Evolutionary conservation across 2,888 invertebrate species (phyloP).

Genomic region (Drosophila atripex): DNA sequence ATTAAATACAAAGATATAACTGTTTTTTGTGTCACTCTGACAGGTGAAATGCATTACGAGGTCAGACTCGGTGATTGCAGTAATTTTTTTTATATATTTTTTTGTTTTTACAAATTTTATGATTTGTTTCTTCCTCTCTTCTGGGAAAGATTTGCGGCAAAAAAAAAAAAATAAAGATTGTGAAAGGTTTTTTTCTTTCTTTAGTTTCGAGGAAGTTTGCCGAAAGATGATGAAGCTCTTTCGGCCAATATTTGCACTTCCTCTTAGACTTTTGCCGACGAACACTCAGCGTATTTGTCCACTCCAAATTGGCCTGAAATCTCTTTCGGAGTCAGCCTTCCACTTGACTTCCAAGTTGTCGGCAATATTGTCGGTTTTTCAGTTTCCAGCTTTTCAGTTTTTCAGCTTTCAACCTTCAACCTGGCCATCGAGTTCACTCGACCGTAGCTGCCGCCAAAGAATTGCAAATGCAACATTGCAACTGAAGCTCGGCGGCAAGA

Average conservation of each 20-base stretch:
- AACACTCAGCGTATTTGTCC: neutral
- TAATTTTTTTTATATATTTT: neutral
- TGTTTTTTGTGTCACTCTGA: neutral
- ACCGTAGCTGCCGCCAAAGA: conserved; percentile 48
- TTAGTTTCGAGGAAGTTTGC: conserved; percentile 63
- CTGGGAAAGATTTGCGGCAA: conserved; percentile 60
- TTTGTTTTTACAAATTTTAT: conserved; percentile 8
- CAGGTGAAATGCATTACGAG: conserved; percentile 59
- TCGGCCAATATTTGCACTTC: conserved; percentile 63
- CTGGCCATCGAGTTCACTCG: conserved; percentile 51
- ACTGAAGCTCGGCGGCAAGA: conserved; percentile 5
- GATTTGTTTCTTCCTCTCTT: conserved; percentile 30
- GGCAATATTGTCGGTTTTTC: conserved; percentile 22
- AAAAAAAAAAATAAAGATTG: conserved; percentile 29
- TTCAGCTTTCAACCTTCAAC: conserved; percentile 40
- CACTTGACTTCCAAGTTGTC: conserved; percentile 36
- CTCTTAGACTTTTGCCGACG: conserved; percentile 48
- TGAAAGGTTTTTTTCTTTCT: conserved; percentile 52
- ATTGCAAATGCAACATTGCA: conserved; percentile 11
- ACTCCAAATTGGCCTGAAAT: conserved; percentile 7
- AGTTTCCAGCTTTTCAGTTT: conserved; percentile 19
- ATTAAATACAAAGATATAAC: neutral
- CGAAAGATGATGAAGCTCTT: conserved; percentile 17
- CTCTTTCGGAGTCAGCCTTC: conserved; percentile 23
- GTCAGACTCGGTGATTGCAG: conserved; percentile 36